Evolutionary conservation across 2,113 vertebrate genomes (phyloP).

Genomic region (Sorex fumeus): DNA sequence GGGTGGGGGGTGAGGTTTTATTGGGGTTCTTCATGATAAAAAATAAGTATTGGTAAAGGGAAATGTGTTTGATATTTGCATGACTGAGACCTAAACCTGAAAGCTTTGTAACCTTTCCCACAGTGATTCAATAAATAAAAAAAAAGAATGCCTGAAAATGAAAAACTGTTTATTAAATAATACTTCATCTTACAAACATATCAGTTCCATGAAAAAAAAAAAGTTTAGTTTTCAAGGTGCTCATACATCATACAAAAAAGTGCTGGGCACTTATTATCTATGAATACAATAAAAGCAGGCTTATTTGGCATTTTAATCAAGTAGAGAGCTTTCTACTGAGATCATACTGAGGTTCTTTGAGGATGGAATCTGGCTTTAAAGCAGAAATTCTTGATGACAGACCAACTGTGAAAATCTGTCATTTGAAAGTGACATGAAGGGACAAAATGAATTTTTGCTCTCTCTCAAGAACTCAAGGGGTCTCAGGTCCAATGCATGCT

Average conservation of each 20-base stretch:
- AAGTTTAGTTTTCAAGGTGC: constrained; percentile 62
- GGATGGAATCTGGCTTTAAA: not conserved
- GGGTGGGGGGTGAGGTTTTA: no score
- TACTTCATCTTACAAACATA: constrained; percentile 65
- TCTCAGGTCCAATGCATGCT: no score
- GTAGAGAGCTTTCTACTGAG: not conserved
- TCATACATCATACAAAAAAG: constrained; percentile 47
- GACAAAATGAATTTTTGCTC: not conserved
- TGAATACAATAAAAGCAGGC: constrained; percentile 56
- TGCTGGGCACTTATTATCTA: constrained; percentile 64
- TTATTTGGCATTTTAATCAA: constrained; percentile 74
- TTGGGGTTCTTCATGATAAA: no score
- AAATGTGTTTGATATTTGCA: no score
- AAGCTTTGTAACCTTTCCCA: no score
- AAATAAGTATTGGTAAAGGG: no score
- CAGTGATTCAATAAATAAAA: no score
- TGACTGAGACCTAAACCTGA: no score
- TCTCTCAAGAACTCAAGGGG: no score
- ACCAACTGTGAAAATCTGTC: not conserved
- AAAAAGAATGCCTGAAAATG: no score
- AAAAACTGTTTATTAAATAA: no score
- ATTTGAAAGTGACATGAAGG: not conserved
- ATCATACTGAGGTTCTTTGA: constrained; percentile 19
- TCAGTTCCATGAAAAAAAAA: constrained; percentile 17
- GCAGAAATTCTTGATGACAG: not conserved